phyloP scores from a whole-genome alignment of 2,797 vertebrate species.

The Paratrypauchen microcephalus region DNA sequence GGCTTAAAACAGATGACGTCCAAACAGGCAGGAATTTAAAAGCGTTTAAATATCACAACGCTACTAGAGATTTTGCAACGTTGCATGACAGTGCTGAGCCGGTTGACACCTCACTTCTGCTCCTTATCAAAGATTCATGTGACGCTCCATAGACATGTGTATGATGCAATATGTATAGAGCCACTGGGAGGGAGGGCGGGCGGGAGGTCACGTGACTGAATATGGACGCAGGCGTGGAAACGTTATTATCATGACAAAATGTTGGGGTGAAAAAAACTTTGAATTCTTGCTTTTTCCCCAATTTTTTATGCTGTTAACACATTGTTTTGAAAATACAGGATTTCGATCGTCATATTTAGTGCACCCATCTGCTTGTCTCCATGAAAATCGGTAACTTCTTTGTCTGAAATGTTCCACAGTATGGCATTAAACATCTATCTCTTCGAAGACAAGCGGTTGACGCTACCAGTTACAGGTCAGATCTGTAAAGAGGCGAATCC shows the following conservation, averaged over 20 bases:
- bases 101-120: constrained; percentile 6
- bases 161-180: constrained; percentile 3
- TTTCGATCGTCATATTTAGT: too few species aligned
- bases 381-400: too few species aligned
- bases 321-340: too few species aligned
- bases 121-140: constrained; percentile 7
- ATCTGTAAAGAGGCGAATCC: too few species aligned
- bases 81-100: constrained; percentile 1
- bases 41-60: background rate
- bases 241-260: background rate
- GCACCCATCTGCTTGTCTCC: too few species aligned
- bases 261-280: constrained; percentile 1
- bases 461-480: too few species aligned
- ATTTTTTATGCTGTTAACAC: too few species aligned
- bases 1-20: background rate
- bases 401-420: too few species aligned
- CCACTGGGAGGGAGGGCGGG: too few species aligned
- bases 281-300: constrained; percentile 13
- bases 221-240: background rate
- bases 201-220: background rate
- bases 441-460: too few species aligned
- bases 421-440: too few species aligned
- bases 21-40: background rate
- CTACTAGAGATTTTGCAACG: background rate
- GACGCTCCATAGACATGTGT: constrained; percentile 4